Evolutionary conservation across 2,113 vertebrate species (phyloP), one percentile per base, ranked within the genome.

Genomic region (Apaloderma vittatum): DNA sequence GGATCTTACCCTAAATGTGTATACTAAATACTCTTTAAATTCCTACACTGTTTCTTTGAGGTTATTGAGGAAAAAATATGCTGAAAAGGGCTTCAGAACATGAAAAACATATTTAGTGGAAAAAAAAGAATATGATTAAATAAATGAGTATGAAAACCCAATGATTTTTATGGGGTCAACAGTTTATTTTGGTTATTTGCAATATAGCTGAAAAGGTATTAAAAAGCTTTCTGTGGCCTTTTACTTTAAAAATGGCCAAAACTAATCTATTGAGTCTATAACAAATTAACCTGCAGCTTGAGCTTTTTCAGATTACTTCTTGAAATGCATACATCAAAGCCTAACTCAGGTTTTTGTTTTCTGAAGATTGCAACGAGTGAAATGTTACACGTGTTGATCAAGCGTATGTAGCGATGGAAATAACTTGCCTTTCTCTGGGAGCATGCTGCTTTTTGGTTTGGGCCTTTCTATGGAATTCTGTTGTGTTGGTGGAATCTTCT

Each of bases 21-120:
- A 86, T 86, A 77, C 94, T 95, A 95, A 70, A 84, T 95, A 93
- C 23, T 95, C 87, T 90, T 95, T 94, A 90, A 95, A 96, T 95
- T 78, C 87, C 80, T 94, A 75, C 81, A 32, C n/a, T 91, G 58
- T 86, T 96, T 94, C 91, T 93, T 66, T 81, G 90, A 92, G 83
- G 82, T 93, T 88, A 70, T 58, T 91, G 67, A 71, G 52, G 81
- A 89, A 96, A 93, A 95, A 94, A 86, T 91, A 93, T 29, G 61
- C 84, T 87, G 66, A 73, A 87, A 94, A 84, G 57, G 49, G 23
- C 70, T 84, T 90, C 84, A 80, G 67, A 95, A 96, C 95, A 90
- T 93, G 77, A 89, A 86, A 94, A 96, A 88, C 92, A 49, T 91
- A 77, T 93, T 93, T 94, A 80, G 49, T 94, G 79, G 75, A 92